Conservation (phyloP, 2,888 invertebrate species). For the Drosophila paramelanica region DNA sequence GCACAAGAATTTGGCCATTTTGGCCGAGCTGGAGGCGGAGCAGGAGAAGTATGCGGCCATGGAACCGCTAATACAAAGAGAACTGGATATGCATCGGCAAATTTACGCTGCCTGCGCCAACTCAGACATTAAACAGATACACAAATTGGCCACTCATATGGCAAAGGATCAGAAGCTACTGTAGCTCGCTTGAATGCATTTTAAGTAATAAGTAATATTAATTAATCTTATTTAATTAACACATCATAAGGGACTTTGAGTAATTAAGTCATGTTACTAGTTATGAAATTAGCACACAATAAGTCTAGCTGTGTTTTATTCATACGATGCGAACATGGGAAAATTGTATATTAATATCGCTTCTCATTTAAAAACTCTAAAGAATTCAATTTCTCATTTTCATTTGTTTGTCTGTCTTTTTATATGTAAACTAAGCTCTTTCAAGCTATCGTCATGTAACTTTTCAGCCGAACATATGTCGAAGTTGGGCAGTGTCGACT, state of each 20-base stretch:
- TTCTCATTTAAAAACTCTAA: too few relatives aligned
- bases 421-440: neutral
- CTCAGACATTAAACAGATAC: constrained; percentile 35
- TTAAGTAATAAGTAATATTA: neutral
- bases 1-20: constrained; percentile 61
- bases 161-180: constrained; percentile 8
- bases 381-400: neutral
- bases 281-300: neutral
- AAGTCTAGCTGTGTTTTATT: neutral
- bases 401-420: neutral
- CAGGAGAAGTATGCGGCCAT: constrained; percentile 44
- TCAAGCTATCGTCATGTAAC: neutral
- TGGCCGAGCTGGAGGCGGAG: constrained; percentile 58
- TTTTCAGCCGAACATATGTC: neutral
- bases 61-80: constrained; percentile 37
- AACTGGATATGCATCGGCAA: constrained; percentile 47
- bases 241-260: too few relatives aligned
- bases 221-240: neutral
- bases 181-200: neutral
- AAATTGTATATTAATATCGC: too few relatives aligned
- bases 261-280: too few relatives aligned
- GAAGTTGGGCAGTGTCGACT: neutral
- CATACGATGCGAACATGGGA: too few relatives aligned
- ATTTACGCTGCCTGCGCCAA: constrained; percentile 32
- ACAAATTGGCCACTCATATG: constrained; percentile 27